Percentiles rank a stretch among this genome's conserved stretches.
phyloP scores from a whole-genome alignment of 2,888 invertebrate species.

The Eumerus sabulonum region DNA sequence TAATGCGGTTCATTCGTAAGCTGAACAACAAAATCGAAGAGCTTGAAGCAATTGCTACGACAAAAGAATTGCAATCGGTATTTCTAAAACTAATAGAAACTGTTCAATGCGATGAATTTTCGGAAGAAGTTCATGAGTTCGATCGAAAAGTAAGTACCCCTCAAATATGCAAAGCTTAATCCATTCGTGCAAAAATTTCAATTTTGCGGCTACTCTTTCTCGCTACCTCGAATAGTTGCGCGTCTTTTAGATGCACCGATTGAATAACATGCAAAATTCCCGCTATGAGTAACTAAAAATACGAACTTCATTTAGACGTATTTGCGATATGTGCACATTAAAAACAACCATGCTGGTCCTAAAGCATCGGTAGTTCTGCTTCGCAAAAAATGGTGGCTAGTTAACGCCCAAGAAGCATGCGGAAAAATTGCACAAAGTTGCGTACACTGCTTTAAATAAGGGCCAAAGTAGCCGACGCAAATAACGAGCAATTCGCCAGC shows the following conservation, averaged over 20 bases:
- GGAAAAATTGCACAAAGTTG: background rate
- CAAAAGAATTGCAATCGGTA: constrained; percentile 6
- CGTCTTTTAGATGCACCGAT: constrained; percentile 32
- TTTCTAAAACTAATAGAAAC: constrained; percentile 33
- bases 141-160: constrained; percentile 1
- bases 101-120: constrained; percentile 39
- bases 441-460: background rate
- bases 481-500: background rate
- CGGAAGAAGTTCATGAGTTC: constrained; percentile 28
- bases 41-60: background rate
- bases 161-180: constrained; percentile 29
- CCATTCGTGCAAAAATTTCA: constrained; percentile 32
- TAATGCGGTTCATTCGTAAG: background rate
- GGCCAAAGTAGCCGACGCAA: constrained; percentile 2
- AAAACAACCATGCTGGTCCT: constrained; percentile 41
- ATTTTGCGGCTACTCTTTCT: constrained; percentile 15
- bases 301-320: constrained; percentile 8
- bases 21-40: background rate
- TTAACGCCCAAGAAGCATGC: background rate
- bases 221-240: constrained; percentile 33
- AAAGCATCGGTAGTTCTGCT: constrained; percentile 14
- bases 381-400: background rate
- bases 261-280: constrained; percentile 31
- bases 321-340: constrained; percentile 13
- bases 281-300: constrained; percentile 20